Evolutionary conservation across 2,113 vertebrate species (phyloP).

Genomic region (Lepus americanus): DNA sequence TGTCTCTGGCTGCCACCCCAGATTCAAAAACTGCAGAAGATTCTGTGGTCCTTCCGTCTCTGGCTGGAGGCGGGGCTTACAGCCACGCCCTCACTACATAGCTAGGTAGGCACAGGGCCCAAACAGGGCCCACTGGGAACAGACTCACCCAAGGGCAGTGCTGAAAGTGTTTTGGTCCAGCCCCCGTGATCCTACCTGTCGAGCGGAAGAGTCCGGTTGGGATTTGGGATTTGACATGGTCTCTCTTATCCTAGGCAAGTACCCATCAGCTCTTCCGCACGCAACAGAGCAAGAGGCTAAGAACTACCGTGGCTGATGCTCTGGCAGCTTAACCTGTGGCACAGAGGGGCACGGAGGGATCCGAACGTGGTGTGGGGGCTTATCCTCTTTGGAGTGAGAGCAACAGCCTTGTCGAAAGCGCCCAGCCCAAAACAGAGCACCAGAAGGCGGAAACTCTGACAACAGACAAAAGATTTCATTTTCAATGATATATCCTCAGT

Average conservation of each 20-base stretch:
- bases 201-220: background rate
- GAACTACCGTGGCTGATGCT: background rate
- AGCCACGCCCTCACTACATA: background rate
- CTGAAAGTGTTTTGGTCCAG: background rate
- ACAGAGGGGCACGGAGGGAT: accelerated
- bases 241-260: background rate
- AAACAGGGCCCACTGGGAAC: background rate
- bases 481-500: slow-evolving; percentile 40
- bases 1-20: background rate
- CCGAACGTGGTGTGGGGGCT: no score
- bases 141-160: background rate
- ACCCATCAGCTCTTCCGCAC: background rate
- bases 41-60: background rate
- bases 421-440: slow-evolving; percentile 47
- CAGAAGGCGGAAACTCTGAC: slow-evolving; percentile 24
- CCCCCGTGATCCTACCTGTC: background rate
- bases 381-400: background rate
- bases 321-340: background rate
- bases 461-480: background rate
- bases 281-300: background rate
- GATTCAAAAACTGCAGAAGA: background rate
- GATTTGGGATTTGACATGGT: background rate
- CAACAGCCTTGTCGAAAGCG: slow-evolving; percentile 7
- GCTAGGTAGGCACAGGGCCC: background rate
- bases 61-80: background rate